Conservation (phyloP, 2,113 vertebrate genomes). For the Hoplias malabaricus region DNA sequence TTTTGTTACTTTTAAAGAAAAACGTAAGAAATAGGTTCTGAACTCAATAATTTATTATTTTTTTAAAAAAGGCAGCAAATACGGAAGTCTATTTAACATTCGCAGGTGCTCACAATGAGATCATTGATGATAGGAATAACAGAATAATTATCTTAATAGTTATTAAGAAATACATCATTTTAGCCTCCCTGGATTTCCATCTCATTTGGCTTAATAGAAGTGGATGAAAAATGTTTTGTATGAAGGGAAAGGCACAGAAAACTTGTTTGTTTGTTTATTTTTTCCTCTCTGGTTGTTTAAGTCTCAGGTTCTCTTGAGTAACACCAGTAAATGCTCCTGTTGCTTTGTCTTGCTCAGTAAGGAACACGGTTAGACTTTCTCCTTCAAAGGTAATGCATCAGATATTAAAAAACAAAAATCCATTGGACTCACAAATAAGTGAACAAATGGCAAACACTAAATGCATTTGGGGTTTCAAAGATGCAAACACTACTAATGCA, state of each 20-base stretch:
- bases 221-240: constrained; percentile 73
- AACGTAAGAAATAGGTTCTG: constrained; percentile 85
- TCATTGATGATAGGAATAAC: constrained; percentile 73
- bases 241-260: constrained; percentile 56
- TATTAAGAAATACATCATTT: constrained; percentile 65
- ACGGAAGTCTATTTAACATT: constrained; percentile 95
- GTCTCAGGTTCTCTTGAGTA: constrained; percentile 63
- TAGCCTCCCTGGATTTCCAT: constrained; percentile 69
- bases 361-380: constrained; percentile 75
- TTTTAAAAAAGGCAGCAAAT: constrained; percentile 94
- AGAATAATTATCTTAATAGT: constrained; percentile 79
- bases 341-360: constrained; percentile 81
- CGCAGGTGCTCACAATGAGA: constrained; percentile 91
- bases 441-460: constrained; percentile 47
- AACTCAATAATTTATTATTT: constrained; percentile 99
- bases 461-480: constrained; percentile 48
- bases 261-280: constrained; percentile 51
- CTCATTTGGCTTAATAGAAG: constrained; percentile 74
- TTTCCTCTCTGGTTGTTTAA: constrained; percentile 49
- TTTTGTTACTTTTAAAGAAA: constrained; percentile 90
- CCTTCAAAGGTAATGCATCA: constrained; percentile 70
- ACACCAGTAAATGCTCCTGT: constrained; percentile 71
- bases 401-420: constrained; percentile 57
- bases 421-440: constrained; percentile 58
- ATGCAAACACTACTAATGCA: constrained; percentile 65